A percentile compares a stretch with the other conserved stretches of the same genome.
These are phyloP conservation scores for Palythoa grandiflora DNA, from an alignment of 92 coral and sea anemone species.

Conservation along the genomic window DNA sequence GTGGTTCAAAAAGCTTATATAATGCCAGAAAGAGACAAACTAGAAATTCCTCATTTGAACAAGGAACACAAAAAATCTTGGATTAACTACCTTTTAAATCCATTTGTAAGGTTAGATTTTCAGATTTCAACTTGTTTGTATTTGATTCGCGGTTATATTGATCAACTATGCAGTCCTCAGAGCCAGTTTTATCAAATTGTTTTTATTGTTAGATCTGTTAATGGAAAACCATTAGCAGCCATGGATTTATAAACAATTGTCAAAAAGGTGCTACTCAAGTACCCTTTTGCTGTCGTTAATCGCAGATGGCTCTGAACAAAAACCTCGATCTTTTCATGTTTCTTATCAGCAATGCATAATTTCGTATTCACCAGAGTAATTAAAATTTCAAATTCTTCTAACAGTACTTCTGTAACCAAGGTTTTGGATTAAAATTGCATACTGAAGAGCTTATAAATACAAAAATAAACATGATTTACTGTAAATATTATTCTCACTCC, in stretches of 20 bases:
- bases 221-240: not conserved
- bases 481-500: not conserved
- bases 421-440: not conserved
- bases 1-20: not conserved
- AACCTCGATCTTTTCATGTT: not conserved
- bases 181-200: not conserved
- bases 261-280: not conserved
- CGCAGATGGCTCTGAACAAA: not conserved
- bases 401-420: not conserved
- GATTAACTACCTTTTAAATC: too few species aligned
- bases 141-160: not conserved
- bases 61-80: too few species aligned
- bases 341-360: slow-evolving; percentile 15
- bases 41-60: too few species aligned
- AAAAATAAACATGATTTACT: not conserved
- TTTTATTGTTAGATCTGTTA: not conserved
- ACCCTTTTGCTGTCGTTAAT: not conserved
- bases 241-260: not conserved
- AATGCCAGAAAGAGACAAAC: not conserved
- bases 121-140: not conserved
- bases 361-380: not conserved
- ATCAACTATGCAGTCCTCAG: not conserved
- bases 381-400: not conserved
- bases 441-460: not conserved
- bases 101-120: too few species aligned